These are phyloP conservation scores for Palythoa heliodiscus DNA, from an alignment of 92 coral and sea anemone species.

Conservation along the genomic window DNA sequence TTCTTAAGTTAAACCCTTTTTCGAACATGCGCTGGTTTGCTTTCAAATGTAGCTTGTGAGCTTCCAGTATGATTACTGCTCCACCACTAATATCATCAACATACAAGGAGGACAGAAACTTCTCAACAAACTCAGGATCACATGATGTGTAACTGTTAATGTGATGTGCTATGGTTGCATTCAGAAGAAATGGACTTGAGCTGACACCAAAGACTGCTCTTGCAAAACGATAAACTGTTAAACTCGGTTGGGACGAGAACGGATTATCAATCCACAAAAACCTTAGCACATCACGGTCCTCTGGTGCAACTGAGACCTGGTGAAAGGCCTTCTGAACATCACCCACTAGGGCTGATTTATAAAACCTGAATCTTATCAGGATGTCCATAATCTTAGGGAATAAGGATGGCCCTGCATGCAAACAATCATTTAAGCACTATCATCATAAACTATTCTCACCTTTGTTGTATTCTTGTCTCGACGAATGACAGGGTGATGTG, in stretches of 20 bases:
- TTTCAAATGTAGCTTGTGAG: too few species aligned
- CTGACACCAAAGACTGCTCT: slow-evolving; percentile 39
- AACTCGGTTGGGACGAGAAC: neutral
- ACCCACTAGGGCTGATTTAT: neutral
- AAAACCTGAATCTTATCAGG: neutral
- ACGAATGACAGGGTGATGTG: slow-evolving; percentile 59
- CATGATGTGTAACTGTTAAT: slow-evolving; percentile 3
- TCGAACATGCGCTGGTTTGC: slow-evolving; percentile 30
- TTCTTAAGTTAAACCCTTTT: slow-evolving; percentile 41
- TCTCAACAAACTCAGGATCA: slow-evolving; percentile 43
- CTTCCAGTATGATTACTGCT: too few species aligned
- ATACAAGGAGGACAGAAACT: too few species aligned
- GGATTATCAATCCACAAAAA: slow-evolving; percentile 36
- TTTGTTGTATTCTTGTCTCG: slow-evolving; percentile 55
- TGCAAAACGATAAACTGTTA: neutral
- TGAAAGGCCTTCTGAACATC: neutral
- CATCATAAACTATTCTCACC: slow-evolving; percentile 55
- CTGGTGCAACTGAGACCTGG: neutral
- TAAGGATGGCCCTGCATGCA: neutral
- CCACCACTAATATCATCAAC: too few species aligned
- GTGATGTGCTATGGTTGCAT: slow-evolving; percentile 37
- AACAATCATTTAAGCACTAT: slow-evolving; percentile 41
- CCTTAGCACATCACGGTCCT: slow-evolving; percentile 31
- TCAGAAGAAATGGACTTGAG: slow-evolving; percentile 49
- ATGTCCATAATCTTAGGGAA: neutral